Percentiles rank a stretch among this genome's conserved stretches.
Evolutionary conservation across 2,113 vertebrate genomes (phyloP).

Genomic region (Copsychus sechellarum): DNA sequence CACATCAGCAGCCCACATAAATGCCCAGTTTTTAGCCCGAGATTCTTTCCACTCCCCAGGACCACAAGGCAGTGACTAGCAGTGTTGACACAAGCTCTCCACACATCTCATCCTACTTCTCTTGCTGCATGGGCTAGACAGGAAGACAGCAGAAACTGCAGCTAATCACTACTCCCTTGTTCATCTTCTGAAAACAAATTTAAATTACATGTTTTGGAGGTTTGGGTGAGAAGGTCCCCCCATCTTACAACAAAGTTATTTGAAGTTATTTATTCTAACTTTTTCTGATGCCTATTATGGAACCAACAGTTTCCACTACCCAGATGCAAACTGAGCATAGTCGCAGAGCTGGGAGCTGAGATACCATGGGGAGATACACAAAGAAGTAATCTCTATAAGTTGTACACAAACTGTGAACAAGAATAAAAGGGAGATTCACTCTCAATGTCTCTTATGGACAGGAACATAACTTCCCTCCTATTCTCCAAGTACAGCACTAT

Average conservation of each 20-base stretch:
- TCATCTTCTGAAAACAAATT: background rate
- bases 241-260: background rate
- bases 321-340: background rate
- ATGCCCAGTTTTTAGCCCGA: accelerated
- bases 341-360: background rate
- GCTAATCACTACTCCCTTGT: background rate
- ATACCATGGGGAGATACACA: background rate
- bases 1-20: background rate
- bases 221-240: background rate
- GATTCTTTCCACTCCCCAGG: background rate
- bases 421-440: background rate
- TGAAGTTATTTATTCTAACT: background rate
- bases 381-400: background rate
- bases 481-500: background rate
- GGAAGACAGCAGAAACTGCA: background rate
- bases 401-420: background rate
- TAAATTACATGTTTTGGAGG: background rate
- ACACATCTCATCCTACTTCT: background rate
- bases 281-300: background rate
- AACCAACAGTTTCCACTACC: background rate
- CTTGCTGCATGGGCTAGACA: background rate
- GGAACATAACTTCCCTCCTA: background rate
- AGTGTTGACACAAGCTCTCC: background rate
- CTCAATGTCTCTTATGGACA: background rate
- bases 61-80: background rate